Evolutionary conservation across 1,140 invertebrate species (phyloP).

Genomic region (Nephila pilipes): DNA sequence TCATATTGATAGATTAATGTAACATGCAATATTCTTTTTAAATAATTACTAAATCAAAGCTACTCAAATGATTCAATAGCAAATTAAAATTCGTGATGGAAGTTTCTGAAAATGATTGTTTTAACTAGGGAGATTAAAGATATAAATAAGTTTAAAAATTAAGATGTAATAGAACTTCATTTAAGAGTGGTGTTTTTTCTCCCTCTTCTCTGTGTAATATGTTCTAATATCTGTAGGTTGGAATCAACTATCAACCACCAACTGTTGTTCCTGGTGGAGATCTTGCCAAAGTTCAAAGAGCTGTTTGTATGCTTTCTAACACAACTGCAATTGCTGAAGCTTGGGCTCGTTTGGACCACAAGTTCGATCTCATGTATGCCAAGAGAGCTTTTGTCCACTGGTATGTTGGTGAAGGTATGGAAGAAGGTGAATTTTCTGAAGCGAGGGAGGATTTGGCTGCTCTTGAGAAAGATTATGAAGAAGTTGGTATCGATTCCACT

Average conservation of each 20-base stretch:
- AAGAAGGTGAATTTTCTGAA: constrained; percentile 80
- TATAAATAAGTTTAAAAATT: no score
- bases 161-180: no score
- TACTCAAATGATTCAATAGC: no score
- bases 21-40: no score
- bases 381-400: constrained; percentile 83
- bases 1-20: no score
- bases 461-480: constrained; percentile 86
- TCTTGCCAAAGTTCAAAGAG: constrained; percentile 91
- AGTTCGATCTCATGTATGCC: constrained; percentile 85
- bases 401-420: constrained; percentile 81
- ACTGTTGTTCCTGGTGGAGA: constrained; percentile 92
- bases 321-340: constrained; percentile 89
- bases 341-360: constrained; percentile 85
- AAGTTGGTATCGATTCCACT: constrained; percentile 84
- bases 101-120: no score
- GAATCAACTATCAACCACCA: constrained; percentile 91
- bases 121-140: no score
- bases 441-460: constrained; percentile 87
- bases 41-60: no score
- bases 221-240: constrained; percentile 78
- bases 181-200: no score
- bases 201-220: neutral
- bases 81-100: no score
- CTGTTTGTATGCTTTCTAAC: constrained; percentile 90